phyloP scores from a whole-genome alignment of 2,888 invertebrate species.

The Metopia argyrocephala region DNA sequence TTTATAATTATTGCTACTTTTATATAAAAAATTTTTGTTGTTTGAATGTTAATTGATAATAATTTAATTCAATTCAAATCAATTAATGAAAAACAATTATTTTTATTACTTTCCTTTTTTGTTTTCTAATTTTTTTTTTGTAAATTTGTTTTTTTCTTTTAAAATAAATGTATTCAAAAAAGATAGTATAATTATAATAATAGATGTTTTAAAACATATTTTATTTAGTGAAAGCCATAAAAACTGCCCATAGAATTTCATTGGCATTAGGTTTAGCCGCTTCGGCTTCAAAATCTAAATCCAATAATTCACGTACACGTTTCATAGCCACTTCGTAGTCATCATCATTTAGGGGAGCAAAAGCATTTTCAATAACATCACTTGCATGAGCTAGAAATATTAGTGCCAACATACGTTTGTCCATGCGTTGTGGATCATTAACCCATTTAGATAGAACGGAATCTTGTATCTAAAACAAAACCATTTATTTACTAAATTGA shows the following conservation, averaged over 20 bases:
- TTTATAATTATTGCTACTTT: conserved; percentile 25
- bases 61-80: no score
- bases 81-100: conserved; percentile 65
- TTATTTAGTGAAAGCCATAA: conserved; percentile 98
- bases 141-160: conserved; percentile 52
- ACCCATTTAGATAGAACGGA: conserved; percentile 97
- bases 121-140: no score
- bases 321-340: conserved; percentile 99
- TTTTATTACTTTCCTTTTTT: no score
- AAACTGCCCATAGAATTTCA: conserved; percentile 99
- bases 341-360: conserved; percentile 97
- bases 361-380: conserved; percentile 99
- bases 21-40: conserved; percentile 31
- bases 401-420: conserved; percentile 94
- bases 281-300: conserved; percentile 98
- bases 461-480: conserved; percentile 90
- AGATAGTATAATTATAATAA: conserved; percentile 53
- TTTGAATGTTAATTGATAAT: conserved; percentile 36
- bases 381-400: conserved; percentile 98
- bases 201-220: no score
- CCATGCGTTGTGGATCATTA: conserved; percentile 98
- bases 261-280: conserved; percentile 93
- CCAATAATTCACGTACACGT: conserved; percentile 95
- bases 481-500: conserved; percentile 25
- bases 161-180: conserved; percentile 44